phyloP scores from a whole-genome alignment of 2,888 invertebrate species.

The Rhimphoctona megacephalus region DNA sequence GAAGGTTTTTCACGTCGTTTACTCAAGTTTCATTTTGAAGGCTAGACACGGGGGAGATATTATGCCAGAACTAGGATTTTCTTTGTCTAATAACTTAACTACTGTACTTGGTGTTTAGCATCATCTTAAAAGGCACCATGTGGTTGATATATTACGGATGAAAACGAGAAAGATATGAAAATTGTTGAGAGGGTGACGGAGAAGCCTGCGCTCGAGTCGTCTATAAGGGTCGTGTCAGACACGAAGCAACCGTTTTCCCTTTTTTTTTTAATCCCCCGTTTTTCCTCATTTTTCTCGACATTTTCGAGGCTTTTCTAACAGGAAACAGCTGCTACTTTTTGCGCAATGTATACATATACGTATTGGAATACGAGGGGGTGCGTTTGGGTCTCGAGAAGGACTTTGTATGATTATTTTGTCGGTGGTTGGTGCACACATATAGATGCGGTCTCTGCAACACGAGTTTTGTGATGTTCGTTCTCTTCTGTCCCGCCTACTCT shows the following conservation, averaged over 20 bases:
- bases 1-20: not conserved
- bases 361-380: constrained; percentile 12
- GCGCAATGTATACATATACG: not conserved
- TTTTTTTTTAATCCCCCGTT: constrained; percentile 46
- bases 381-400: constrained; percentile 37
- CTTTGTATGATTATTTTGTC: constrained; percentile 60
- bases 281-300: constrained; percentile 62
- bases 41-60: constrained; percentile 1
- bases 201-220: constrained; percentile 41
- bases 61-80: not conserved
- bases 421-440: constrained; percentile 44
- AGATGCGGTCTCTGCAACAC: constrained; percentile 27
- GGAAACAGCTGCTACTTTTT: constrained; percentile 79
- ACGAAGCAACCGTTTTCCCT: constrained; percentile 20
- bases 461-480: constrained; percentile 37
- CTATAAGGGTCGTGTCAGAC: constrained; percentile 35
- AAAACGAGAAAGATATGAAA: constrained; percentile 49
- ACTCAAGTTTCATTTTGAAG: not conserved
- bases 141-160: constrained; percentile 49
- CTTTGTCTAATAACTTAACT: not conserved
- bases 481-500: constrained; percentile 34
- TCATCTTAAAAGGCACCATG: constrained; percentile 9
- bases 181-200: constrained; percentile 47
- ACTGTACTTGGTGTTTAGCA: not conserved
- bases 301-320: constrained; percentile 74